Conservation (phyloP, 2,113 vertebrate genomes). For the Triplophysa siluroides region DNA sequence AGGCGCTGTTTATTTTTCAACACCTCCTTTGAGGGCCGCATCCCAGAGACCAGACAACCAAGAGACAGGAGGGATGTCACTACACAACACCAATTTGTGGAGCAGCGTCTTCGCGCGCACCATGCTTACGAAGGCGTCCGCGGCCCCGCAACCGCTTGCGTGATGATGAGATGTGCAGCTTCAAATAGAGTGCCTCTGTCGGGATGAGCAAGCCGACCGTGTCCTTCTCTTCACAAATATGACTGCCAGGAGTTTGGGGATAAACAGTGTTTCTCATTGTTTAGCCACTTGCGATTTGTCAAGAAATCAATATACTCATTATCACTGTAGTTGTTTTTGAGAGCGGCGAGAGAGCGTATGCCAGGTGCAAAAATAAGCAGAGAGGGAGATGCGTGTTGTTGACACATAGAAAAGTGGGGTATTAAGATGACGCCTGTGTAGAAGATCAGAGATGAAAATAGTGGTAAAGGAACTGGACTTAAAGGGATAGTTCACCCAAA, state of each 20-base stretch:
- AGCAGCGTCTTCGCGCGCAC: slow-evolving; percentile 35
- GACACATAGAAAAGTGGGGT: not conserved
- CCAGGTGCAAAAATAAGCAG: not conserved
- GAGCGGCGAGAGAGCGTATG: slow-evolving; percentile 8
- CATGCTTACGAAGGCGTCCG: slow-evolving; percentile 57
- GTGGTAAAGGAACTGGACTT: not conserved
- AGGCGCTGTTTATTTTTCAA: slow-evolving; percentile 65
- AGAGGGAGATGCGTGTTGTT: slow-evolving; percentile 3
- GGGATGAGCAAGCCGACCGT: not conserved
- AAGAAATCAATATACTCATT: slow-evolving; percentile 46
- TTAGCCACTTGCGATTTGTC: slow-evolving; percentile 15
- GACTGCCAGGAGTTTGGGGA: slow-evolving; percentile 23
- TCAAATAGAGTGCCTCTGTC: slow-evolving; percentile 32
- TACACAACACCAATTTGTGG: slow-evolving; percentile 40
- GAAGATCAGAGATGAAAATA: slow-evolving; percentile 10
- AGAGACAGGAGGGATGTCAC: slow-evolving; percentile 60
- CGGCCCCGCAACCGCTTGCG: slow-evolving; percentile 46
- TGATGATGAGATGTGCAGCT: slow-evolving; percentile 34
- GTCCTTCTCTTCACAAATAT: slow-evolving; percentile 24
- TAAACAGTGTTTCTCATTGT: not conserved
- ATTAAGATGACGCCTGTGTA: slow-evolving; percentile 10
- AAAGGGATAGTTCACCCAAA: too few relatives aligned
- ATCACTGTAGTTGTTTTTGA: slow-evolving; percentile 39
- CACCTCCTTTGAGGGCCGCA: slow-evolving; percentile 69
- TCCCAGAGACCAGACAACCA: slow-evolving; percentile 51